Conservation (phyloP, 2,888 invertebrate genomes). For the Melieria omissa region DNA sequence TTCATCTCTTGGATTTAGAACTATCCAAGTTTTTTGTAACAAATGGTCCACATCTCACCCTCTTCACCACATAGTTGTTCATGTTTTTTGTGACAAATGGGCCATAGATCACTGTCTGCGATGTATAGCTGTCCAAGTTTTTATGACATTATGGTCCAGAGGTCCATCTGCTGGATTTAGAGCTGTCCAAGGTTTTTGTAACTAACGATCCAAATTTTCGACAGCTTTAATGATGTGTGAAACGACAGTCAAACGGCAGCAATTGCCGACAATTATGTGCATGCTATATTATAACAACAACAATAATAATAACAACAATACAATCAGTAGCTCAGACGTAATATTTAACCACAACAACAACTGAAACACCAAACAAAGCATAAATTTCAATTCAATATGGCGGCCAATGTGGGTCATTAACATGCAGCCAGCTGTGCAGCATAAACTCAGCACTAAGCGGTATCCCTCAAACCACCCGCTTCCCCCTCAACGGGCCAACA, state of each 20-base stretch:
- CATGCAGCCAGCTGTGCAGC: background rate
- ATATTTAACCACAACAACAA: no score
- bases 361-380: background rate
- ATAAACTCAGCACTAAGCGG: background rate
- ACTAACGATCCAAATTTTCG: slow-evolving; percentile 29
- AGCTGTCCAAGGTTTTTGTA: no score
- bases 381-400: background rate
- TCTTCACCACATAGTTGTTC: no score
- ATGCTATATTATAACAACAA: background rate
- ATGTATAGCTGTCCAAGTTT: no score
- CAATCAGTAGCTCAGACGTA: background rate
- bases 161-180: no score
- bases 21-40: no score
- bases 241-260: background rate
- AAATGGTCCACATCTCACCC: no score
- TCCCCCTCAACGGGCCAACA: background rate
- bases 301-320: background rate
- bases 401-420: background rate
- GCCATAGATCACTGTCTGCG: no score
- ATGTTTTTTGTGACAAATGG: no score
- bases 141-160: no score
- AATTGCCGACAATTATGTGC: slow-evolving; percentile 12
- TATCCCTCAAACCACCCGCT: background rate
- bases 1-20: no score
- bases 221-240: slow-evolving; percentile 13